Base-by-base conservation (phyloP, 2,113 vertebrate genomes). In the Cairina moschata region DNA sequence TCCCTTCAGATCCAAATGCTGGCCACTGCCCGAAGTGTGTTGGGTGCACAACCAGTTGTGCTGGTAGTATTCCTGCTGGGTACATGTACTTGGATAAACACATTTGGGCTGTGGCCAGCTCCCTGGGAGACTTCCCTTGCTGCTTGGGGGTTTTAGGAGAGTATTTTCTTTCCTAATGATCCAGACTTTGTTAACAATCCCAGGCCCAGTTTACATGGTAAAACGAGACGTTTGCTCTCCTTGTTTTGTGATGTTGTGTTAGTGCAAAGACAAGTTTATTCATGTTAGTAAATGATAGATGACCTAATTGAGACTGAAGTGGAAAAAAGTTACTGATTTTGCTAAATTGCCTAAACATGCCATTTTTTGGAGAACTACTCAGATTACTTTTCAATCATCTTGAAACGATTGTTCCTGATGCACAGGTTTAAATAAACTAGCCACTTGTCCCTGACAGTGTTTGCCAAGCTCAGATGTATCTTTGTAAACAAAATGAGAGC, bases 241-340 rank as follows among this genome's bases (percentile, higher is more conserved):
- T 46, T 77, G 18, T 58, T 92, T 93, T 93, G 48, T 91, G 88
- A 71, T 95, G 85, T 46, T 91, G 74, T 91, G 86, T 96, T 90
- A 94, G 68, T 65, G n/a, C 48, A 76, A 75, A 95, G 94, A 91
- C 56, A 87, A 71, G 59, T 9, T 93, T 87, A 46, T 82, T 90
- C 79, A 32, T 79, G 36, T 94, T 89, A 60, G 83, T 77, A 95
- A 92, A 92, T 90, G 82, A 63, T 50, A 93, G 90, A 65, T 96
- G 71, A 91, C 74, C 68, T 95, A 94, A 92, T 69, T 91, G 93
- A 93, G 73, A 82, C 88, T 94, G 83, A 97, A 89, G 44, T 84
- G 92, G 83, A 74, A 93, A 62, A 62, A 93, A 94, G 77, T 58
- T 40, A 58, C 20, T 12, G 90, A 54, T 94, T 97, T 96, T 88